A percentile compares a stretch with the other conserved stretches of the same genome.
Evolutionary conservation across 2,113 vertebrate genomes (phyloP).

Genomic region (Pao palembangensis): DNA sequence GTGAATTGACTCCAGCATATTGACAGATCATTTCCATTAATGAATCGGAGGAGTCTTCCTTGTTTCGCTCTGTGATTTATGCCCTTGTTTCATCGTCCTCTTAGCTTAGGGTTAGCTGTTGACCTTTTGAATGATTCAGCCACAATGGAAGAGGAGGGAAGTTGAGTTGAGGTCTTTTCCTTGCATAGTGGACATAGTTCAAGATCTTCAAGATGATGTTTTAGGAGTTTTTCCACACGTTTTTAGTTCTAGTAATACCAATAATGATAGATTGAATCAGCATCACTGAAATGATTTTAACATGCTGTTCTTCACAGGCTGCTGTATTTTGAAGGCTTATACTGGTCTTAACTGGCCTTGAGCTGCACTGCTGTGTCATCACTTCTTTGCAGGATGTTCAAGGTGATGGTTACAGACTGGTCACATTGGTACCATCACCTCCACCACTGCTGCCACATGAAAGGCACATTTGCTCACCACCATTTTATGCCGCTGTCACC

Average conservation of each 20-base stretch:
- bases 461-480: slow-evolving; percentile 68
- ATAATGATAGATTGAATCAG: no score
- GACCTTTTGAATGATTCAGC: slow-evolving; percentile 25
- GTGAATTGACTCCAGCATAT: slow-evolving; percentile 90
- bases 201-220: no score
- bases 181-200: no score
- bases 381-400: slow-evolving; percentile 59
- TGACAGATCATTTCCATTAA: slow-evolving; percentile 96
- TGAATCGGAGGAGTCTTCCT: slow-evolving; percentile 85
- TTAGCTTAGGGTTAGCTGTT: slow-evolving; percentile 51
- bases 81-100: slow-evolving; percentile 44
- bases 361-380: slow-evolving; percentile 37
- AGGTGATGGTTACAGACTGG: slow-evolving; percentile 57
- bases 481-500: slow-evolving; percentile 67
- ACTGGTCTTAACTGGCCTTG: no score
- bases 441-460: slow-evolving; percentile 62
- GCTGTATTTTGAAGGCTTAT: no score
- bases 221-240: no score
- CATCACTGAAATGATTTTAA: no score
- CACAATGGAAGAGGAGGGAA: no score
- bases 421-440: slow-evolving; percentile 47
- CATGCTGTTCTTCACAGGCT: no score
- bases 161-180: no score
- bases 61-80: slow-evolving; percentile 85
- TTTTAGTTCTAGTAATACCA: no score